Percentiles rank a stretch among this genome's conserved stretches.
Evolutionary conservation across 2,113 vertebrate species (phyloP).

Genomic region (Amphiprion percula): DNA sequence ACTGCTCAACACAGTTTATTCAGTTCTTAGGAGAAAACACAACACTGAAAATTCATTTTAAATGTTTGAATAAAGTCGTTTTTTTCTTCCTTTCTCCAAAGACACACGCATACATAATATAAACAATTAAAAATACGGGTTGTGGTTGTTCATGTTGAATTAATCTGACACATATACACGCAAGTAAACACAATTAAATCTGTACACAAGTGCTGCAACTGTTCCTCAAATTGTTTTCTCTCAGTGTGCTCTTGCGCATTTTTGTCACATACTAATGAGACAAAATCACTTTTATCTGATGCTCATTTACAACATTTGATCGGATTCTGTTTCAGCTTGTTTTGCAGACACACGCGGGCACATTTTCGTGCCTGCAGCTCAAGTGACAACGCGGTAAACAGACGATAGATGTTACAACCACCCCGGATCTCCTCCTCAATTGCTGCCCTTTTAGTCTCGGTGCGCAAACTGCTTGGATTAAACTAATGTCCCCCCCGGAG

Average conservation of each 20-base stretch:
- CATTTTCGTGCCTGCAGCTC: constrained; percentile 38
- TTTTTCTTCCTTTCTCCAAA: background rate
- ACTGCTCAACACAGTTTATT: constrained; percentile 28
- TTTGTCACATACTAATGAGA: constrained; percentile 21
- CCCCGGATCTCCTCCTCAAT: constrained; percentile 2
- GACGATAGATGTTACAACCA: background rate
- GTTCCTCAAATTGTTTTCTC: background rate
- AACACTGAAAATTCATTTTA: constrained; percentile 18
- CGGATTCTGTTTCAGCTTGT: constrained; percentile 32
- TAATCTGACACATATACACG: constrained; percentile 5
- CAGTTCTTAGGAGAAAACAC: constrained; percentile 8
- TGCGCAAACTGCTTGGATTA: constrained; percentile 42
- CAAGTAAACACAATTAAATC: constrained; percentile 5
- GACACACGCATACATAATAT: background rate
- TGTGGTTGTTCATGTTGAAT: constrained; percentile 7
- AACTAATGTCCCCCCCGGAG: constrained; percentile 46
- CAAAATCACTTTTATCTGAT: constrained; percentile 1
- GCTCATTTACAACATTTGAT: constrained; percentile 9
- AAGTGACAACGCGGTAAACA: constrained; percentile 19
- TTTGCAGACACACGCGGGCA: constrained; percentile 28
- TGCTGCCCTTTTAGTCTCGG: constrained; percentile 20
- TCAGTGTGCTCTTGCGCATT: background rate
- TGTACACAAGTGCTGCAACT: background rate
- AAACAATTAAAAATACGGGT: background rate
- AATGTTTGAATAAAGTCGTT: background rate